Evolutionary conservation across 37 sponge, comb jelly and placozoan genomes (phyloP), one percentile per base, ranked within the genome.

Genomic region (Agelas oroides): DNA sequence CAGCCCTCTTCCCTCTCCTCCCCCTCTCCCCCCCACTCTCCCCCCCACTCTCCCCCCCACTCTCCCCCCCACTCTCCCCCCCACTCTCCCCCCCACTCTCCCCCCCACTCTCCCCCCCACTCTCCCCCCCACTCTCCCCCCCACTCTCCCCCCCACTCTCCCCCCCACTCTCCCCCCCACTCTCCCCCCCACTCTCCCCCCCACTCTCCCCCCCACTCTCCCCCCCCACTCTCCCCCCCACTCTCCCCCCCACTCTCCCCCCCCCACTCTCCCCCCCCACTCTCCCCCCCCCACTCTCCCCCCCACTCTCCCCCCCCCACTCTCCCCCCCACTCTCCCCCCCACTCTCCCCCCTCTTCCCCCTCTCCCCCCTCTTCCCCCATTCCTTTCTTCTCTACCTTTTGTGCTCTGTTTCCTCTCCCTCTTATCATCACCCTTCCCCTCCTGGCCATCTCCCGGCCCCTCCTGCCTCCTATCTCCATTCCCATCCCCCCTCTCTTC

Each of bases 291-390:
- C n/a, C n/a, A n/a, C n/a, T n/a, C n/a, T n/a, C n/a, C n/a, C n/a
- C n/a, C n/a, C n/a, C n/a, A n/a, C n/a, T n/a, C n/a, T n/a, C n/a
- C n/a, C n/a, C n/a, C n/a, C n/a, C n/a, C n/a, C n/a, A n/a, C n/a
- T n/a, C n/a, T n/a, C n/a, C 35, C 18, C 64, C 64, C 34, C 64
- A 5, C 25, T 25, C 18, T 13, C 40, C 28, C 17, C 61, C 76
- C 32, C 6, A 55, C 24, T 27, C 76, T 23, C 19, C 53, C 8
- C 55, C 55, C 54, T 24, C 74, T 12, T 40, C 56, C 17, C 59
- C 76, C 76, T 57, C 35, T 66, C 81, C 27, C 81, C 70, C 57
- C 24, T 55, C n/a, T n/a, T n/a, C n/a, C n/a, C n/a, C n/a, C n/a
- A n/a, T n/a, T n/a, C n/a, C n/a, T n/a, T n/a, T n/a, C 70, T 34